These are phyloP conservation scores for Sarcophaga variegata DNA, from an alignment of 2,888 invertebrate species.

Conservation along the genomic window DNA sequence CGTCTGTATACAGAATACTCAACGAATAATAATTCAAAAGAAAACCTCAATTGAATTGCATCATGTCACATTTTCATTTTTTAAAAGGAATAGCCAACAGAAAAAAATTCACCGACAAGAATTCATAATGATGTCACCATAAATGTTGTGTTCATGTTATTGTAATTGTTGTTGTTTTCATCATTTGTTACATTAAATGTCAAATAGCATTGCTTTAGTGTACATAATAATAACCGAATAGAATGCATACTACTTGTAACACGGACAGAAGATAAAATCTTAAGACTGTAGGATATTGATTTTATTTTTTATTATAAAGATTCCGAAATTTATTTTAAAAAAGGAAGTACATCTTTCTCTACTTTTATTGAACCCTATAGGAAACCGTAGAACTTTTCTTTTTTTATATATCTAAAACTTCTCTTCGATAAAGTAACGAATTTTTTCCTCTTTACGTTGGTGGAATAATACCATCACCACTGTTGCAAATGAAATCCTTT, in stretches of 20 bases:
- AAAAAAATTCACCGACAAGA: not conserved
- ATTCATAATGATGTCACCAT: not conserved
- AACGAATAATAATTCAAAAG: not conserved
- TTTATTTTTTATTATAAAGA: too few species aligned
- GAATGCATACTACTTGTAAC: not conserved
- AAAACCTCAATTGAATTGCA: not conserved
- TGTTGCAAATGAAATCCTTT: too few species aligned
- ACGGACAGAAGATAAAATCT: too few species aligned
- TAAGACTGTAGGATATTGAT: too few species aligned
- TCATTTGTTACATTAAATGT: not conserved
- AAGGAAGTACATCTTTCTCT: accelerated
- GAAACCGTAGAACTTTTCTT: too few species aligned
- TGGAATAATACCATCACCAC: too few species aligned
- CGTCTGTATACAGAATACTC: not conserved
- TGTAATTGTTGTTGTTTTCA: not conserved
- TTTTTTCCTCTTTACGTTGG: too few species aligned
- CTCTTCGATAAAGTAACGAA: too few species aligned
- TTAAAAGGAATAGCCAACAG: not conserved
- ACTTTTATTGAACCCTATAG: too few species aligned
- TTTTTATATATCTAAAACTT: too few species aligned
- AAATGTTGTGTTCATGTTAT: not conserved
- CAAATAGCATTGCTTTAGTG: too few species aligned
- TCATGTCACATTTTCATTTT: not conserved
- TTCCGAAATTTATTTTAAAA: too few species aligned
- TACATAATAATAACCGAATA: not conserved